phyloP scores from a whole-genome alignment of 1,140 invertebrate species.

The Zeugodacus cucurbitae region DNA sequence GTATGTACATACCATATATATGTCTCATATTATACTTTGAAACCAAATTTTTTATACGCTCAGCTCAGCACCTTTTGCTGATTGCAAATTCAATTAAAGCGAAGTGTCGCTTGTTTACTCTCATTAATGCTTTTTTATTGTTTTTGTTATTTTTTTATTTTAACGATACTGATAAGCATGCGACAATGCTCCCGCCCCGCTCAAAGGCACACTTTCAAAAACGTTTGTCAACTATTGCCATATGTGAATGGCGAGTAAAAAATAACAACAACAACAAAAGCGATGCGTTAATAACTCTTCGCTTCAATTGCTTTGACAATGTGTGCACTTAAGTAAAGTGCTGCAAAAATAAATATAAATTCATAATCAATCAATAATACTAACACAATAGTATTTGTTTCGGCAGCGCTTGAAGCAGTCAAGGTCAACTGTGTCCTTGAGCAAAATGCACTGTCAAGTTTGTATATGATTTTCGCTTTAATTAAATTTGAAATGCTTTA shows the following conservation, averaged over 20 bases:
- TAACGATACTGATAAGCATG: neutral
- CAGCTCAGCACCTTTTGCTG: neutral
- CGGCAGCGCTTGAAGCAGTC: neutral
- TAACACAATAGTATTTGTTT: neutral
- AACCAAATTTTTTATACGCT: neutral
- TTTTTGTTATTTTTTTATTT: neutral
- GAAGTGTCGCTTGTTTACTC: neutral
- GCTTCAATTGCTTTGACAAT: neutral
- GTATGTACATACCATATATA: no score
- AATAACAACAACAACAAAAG: neutral
- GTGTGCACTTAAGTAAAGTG: neutral
- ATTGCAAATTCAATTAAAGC: neutral
- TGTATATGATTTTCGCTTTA: neutral
- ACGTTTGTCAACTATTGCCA: neutral
- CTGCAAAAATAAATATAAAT: neutral
- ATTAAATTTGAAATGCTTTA: neutral
- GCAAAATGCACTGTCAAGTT: neutral
- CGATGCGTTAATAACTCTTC: neutral
- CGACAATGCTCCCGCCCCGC: neutral
- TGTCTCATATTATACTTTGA: neutral
- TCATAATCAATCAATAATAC: neutral
- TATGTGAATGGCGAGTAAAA: neutral
- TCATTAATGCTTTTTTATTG: neutral
- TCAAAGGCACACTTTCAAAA: neutral
- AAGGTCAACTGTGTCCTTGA: conserved; percentile 16